Percentiles rank a stretch among this genome's conserved stretches.
Evolutionary conservation across 37 sponge, comb jelly and placozoan genomes (phyloP).

Genomic region (Haliclona indistincta): DNA sequence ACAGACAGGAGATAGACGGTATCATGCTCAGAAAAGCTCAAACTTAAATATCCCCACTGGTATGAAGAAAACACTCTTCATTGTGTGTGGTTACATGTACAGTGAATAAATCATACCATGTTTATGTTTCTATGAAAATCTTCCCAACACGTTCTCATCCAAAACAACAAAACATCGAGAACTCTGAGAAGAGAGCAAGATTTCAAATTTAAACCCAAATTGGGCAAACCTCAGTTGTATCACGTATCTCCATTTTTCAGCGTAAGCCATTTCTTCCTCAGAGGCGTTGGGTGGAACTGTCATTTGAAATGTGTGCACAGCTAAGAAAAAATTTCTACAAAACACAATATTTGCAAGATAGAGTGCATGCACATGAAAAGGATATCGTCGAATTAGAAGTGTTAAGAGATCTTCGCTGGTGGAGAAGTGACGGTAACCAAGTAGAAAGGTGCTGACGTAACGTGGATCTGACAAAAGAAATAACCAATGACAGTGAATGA

Average conservation of each 20-base stretch:
- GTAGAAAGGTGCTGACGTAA: conserved; percentile 69
- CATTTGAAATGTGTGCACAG: conserved; percentile 55
- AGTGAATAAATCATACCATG: neutral
- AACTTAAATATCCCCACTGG: no score
- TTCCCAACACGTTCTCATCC: conserved; percentile 77
- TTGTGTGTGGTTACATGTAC: neutral
- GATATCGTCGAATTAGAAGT: conserved; percentile 69
- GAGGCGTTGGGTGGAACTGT: conserved; percentile 61
- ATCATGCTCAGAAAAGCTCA: no score
- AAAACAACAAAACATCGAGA: conserved; percentile 59
- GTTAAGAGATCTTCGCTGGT: conserved; percentile 40
- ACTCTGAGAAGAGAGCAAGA: conserved; percentile 33
- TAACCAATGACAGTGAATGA: neutral
- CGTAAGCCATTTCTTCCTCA: conserved; percentile 64
- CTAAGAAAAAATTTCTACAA: neutral
- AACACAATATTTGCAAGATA: neutral
- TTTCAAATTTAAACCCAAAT: neutral
- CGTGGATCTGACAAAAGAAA: conserved; percentile 35
- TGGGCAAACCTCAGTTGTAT: conserved; percentile 62
- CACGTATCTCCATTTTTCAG: conserved; percentile 77
- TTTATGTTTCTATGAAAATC: conserved; percentile 44
- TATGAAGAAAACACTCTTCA: no score
- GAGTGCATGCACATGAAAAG: conserved; percentile 7
- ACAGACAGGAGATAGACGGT: no score
- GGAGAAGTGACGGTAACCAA: conserved; percentile 74